These are phyloP conservation scores for Ashinkailepas kermadecensis DNA, from an alignment of 2,888 invertebrate species.

Conservation along the genomic window DNA sequence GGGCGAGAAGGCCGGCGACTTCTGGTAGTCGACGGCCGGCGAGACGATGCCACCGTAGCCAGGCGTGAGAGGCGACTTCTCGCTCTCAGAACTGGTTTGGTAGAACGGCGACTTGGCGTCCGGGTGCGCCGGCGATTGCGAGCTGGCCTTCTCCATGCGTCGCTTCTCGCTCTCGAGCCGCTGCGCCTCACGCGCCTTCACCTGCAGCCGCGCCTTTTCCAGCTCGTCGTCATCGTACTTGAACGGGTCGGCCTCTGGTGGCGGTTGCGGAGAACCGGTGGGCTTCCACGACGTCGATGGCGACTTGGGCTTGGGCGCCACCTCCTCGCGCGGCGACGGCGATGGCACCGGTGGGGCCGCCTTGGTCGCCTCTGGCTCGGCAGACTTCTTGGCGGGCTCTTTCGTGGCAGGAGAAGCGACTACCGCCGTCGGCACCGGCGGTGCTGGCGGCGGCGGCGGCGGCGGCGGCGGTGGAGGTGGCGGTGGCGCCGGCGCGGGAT, in stretches of 20 bases:
- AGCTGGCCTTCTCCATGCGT: neutral
- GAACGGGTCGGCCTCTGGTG: neutral
- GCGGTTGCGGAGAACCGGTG: constrained; percentile 16
- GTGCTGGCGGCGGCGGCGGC: neutral
- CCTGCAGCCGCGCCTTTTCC: constrained; percentile 17
- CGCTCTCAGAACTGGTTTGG: constrained; percentile 21
- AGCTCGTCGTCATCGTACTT: neutral
- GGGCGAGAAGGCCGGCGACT: constrained; percentile 15
- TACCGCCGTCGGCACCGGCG: too few relatives aligned
- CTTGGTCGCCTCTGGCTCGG: neutral
- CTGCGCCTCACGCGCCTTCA: constrained; percentile 19
- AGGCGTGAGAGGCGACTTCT: constrained; percentile 16
- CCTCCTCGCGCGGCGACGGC: neutral
- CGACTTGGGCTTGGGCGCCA: neutral
- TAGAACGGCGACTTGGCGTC: constrained; percentile 21
- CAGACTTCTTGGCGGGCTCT: neutral
- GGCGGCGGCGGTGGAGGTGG: neutral
- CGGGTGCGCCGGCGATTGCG: neutral
- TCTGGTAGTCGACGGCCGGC: constrained; percentile 8
- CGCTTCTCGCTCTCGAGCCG: constrained; percentile 21
- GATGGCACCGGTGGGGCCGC: too few relatives aligned
- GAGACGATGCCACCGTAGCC: constrained; percentile 17
- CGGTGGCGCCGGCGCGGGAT: neutral
- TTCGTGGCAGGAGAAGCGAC: neutral
- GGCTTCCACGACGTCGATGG: neutral